A percentile compares a stretch with the other conserved stretches of the same genome.
These are phyloP conservation scores for Serilophus lunatus DNA, from an alignment of 2,113 vertebrate species.

Conservation along the genomic window DNA sequence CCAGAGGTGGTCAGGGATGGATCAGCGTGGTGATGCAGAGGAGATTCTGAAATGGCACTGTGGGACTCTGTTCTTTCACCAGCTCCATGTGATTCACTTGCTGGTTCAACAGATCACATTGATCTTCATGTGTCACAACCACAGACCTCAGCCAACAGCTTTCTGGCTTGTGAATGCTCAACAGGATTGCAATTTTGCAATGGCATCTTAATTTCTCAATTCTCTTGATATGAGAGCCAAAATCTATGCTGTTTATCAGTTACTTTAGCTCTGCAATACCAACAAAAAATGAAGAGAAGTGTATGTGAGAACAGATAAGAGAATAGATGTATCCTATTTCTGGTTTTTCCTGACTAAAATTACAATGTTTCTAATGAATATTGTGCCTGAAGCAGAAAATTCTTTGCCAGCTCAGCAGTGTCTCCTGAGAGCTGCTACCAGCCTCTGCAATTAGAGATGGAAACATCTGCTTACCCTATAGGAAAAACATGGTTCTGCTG, in stretches of 20 bases:
- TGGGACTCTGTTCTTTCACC: not conserved
- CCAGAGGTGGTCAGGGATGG: not conserved
- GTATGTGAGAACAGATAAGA: not conserved
- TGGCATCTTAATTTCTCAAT: slow-evolving; percentile 33
- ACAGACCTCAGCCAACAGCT: not conserved
- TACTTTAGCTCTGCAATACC: not conserved
- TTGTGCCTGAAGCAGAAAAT: not conserved
- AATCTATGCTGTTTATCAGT: not conserved
- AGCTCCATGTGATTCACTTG: not conserved
- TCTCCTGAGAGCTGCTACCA: not conserved
- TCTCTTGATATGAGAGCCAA: not conserved
- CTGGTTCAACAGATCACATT: not conserved
- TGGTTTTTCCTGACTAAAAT: not conserved
- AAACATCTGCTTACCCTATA: not conserved
- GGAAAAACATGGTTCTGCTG: not conserved
- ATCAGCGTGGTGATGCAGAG: not conserved
- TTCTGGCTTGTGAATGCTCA: not conserved
- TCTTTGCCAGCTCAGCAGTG: not conserved
- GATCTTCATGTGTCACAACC: slow-evolving; percentile 25
- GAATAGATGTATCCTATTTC: not conserved
- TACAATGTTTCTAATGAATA: not conserved
- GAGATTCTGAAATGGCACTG: not conserved
- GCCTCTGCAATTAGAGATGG: not conserved
- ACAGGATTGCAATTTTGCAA: slow-evolving; percentile 13
- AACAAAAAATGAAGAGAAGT: not conserved